Percentiles rank a stretch among this genome's conserved stretches.
Evolutionary conservation across 1,140 invertebrate species (phyloP).

Genomic region (Caenorhabditis briggsae): DNA sequence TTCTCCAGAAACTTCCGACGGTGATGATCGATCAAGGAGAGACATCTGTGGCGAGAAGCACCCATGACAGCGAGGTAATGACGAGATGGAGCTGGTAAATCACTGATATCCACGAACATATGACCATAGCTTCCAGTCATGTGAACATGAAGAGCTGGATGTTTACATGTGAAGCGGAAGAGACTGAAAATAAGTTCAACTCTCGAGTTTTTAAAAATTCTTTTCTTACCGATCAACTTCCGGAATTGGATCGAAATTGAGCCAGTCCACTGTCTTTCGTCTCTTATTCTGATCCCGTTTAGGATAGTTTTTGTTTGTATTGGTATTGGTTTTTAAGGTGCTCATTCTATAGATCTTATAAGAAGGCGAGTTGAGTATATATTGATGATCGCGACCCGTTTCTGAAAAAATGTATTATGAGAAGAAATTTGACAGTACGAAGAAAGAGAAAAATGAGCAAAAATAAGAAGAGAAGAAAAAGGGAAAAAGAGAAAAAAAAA

Average conservation of each 20-base stretch:
- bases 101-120: slow-evolving; percentile 43
- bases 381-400: slow-evolving; percentile 33
- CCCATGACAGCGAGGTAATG: slow-evolving; percentile 27
- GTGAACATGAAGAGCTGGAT: slow-evolving; percentile 32
- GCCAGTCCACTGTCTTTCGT: neutral
- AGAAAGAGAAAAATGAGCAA: neutral
- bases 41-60: slow-evolving; percentile 22
- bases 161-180: slow-evolving; percentile 19
- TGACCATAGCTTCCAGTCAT: slow-evolving; percentile 36
- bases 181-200: neutral
- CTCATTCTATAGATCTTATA: slow-evolving; percentile 4
- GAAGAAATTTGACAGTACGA: neutral
- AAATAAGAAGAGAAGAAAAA: neutral
- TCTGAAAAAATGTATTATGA: neutral
- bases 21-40: slow-evolving; percentile 10
- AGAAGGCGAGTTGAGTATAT: slow-evolving; percentile 23
- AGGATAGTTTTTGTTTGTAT: too few relatives aligned
- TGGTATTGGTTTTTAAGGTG: neutral
- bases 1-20: slow-evolving; percentile 34
- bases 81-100: slow-evolving; percentile 23
- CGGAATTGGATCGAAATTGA: slow-evolving; percentile 24
- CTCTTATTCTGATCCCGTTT: neutral
- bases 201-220: neutral
- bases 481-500: neutral
- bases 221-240: slow-evolving; percentile 29